Base-by-base conservation (phyloP, 2,888 invertebrate species). In the Ctenicera cuprea region DNA sequence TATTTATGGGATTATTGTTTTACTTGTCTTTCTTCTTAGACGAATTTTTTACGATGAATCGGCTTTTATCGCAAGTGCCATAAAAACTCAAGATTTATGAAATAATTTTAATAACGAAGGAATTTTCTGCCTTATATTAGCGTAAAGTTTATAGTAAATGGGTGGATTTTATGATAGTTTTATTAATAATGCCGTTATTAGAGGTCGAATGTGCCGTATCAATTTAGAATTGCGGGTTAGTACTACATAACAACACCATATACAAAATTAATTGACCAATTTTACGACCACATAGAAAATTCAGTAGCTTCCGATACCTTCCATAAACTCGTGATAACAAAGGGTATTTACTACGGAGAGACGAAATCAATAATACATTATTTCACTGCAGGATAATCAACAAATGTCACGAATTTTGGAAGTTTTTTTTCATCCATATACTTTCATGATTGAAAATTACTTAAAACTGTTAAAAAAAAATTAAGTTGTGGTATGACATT, bases 281-380 rank as follows among this genome's bases (percentile, higher is more conserved):
- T 54, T 54, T 54, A 54, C 14, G 54, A 54, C 12, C 26, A n/a
- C 54, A 59, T 41, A 12, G 20, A 59, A 38, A 59, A 59, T 59
- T 59, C 59, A 52, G 59, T 20, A 59, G 59, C 20, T 59, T 38
- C 20, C 41, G 38, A 38, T 38, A 22, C 14, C 38, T 20, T 38
- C 38, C 18, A 37, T 59, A 16, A 38, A 38, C 26, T 59, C 11
- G 16, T 59, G 9, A 59, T 59, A 59, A 59, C 59, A 59, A 59
- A 14, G 59, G 2, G 20, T 22, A 59, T 12, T 38, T 41, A 52
- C 52, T 59, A 11, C 37, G 33, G 37, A 33, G 3, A 59, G 5
- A 14, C 54, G 12, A 59, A 59, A 59, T 59, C 59, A 59, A 59
- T 59, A 59, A 11, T 18, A 14, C 16, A 59, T 38, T 38, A 38